Conservation (phyloP, 2,113 vertebrate genomes). For the Romanogobio albipinnatus region DNA sequence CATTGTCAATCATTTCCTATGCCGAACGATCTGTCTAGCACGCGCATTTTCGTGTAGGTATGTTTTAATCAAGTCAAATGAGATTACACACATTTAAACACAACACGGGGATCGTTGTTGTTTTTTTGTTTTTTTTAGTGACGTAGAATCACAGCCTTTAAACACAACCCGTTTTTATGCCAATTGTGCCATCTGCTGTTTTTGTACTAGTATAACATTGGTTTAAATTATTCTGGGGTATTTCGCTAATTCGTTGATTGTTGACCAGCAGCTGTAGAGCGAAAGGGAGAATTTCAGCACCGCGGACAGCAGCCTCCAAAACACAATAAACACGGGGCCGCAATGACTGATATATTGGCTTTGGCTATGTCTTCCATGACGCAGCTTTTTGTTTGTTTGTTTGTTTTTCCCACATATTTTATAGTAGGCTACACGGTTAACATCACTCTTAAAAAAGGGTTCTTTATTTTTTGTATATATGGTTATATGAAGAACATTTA, state of each 20-base stretch:
- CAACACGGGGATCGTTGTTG: neutral
- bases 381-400: too few species aligned
- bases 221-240: neutral
- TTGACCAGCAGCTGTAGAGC: neutral
- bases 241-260: neutral
- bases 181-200: constrained; percentile 19
- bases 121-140: neutral
- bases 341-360: too few species aligned
- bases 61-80: neutral
- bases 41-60: neutral
- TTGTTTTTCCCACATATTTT: too few species aligned
- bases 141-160: neutral
- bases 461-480: too few species aligned
- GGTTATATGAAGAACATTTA: too few species aligned
- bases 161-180: neutral
- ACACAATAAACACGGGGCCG: neutral
- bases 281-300: neutral
- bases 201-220: neutral
- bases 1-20: neutral
- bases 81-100: neutral
- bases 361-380: too few species aligned
- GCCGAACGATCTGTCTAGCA: neutral
- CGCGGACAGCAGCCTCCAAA: neutral
- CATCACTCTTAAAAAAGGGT: too few species aligned
- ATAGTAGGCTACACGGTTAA: too few species aligned